These are phyloP conservation scores for Tinea semifulvella DNA, from an alignment of 2,888 invertebrate species.

Conservation along the genomic window DNA sequence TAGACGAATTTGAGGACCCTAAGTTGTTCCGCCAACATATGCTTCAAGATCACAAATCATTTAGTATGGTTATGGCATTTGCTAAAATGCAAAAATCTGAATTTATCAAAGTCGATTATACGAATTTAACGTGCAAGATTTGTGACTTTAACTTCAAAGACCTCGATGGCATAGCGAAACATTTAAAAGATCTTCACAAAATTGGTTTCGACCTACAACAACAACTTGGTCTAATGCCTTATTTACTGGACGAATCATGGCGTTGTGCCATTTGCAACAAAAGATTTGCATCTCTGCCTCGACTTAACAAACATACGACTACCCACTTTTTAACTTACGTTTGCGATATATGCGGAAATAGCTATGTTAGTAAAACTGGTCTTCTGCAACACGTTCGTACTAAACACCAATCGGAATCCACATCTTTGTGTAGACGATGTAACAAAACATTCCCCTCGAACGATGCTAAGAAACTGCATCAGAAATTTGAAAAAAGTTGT, in stretches of 20 bases:
- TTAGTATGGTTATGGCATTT: slow-evolving; percentile 31
- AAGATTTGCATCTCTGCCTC: slow-evolving; percentile 38
- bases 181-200: slow-evolving; percentile 34
- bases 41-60: slow-evolving; percentile 30
- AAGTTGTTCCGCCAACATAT: slow-evolving; percentile 42
- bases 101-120: slow-evolving; percentile 46
- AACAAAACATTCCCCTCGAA: slow-evolving; percentile 45
- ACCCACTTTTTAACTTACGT: slow-evolving; percentile 43
- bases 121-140: slow-evolving; percentile 40
- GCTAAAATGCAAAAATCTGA: slow-evolving; percentile 38
- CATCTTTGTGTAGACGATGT: slow-evolving; percentile 44
- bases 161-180: slow-evolving; percentile 34
- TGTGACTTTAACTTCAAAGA: slow-evolving; percentile 31
- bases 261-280: slow-evolving; percentile 36
- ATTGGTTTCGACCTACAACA: slow-evolving; percentile 27
- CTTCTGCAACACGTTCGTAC: slow-evolving; percentile 44
- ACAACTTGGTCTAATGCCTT: slow-evolving; percentile 45
- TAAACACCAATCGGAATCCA: slow-evolving; percentile 34
- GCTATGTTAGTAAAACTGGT: slow-evolving; percentile 39
- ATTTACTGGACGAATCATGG: slow-evolving; percentile 39
- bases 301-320: slow-evolving; percentile 43
- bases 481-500: slow-evolving; percentile 43
- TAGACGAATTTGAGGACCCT: slow-evolving; percentile 41
- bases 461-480: slow-evolving; percentile 50
- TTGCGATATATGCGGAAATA: slow-evolving; percentile 47